These are phyloP conservation scores for Lithobius niger DNA, from an alignment of 1,140 invertebrate genomes.

Conservation along the genomic window DNA sequence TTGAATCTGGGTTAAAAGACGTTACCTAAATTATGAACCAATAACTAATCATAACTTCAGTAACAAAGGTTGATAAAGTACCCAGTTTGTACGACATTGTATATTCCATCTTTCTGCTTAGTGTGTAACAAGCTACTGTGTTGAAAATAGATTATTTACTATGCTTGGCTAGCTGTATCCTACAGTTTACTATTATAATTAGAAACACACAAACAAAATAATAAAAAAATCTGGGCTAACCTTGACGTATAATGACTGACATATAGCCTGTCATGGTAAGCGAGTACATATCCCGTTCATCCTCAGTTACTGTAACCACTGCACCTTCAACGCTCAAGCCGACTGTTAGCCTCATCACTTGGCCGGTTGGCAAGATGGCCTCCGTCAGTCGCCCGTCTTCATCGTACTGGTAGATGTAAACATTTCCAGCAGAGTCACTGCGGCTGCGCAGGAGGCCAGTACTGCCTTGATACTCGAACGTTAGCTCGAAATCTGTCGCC, in stretches of 20 bases:
- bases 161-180: no score
- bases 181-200: no score
- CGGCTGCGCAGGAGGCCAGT: constrained; percentile 63
- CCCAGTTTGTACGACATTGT: no score
- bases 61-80: no score
- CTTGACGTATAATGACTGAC: constrained; percentile 17
- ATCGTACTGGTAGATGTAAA: constrained; percentile 80
- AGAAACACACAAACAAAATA: no score
- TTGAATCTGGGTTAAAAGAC: no score
- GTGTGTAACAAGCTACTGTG: no score
- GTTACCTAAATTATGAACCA: no score
- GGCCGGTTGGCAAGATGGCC: constrained; percentile 76
- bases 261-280: constrained; percentile 59
- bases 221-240: not conserved
- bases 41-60: no score
- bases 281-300: not conserved
- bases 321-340: constrained; percentile 19
- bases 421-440: constrained; percentile 32
- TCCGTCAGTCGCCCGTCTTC: constrained; percentile 65
- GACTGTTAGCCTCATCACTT: constrained; percentile 55
- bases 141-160: no score
- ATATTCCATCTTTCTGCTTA: no score
- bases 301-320: constrained; percentile 16
- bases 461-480: constrained; percentile 65
- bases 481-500: constrained; percentile 1